Percentiles rank a stretch among this genome's conserved stretches.
Evolutionary conservation across 2,113 vertebrate genomes (phyloP).

Genomic region (Tupaia tana): DNA sequence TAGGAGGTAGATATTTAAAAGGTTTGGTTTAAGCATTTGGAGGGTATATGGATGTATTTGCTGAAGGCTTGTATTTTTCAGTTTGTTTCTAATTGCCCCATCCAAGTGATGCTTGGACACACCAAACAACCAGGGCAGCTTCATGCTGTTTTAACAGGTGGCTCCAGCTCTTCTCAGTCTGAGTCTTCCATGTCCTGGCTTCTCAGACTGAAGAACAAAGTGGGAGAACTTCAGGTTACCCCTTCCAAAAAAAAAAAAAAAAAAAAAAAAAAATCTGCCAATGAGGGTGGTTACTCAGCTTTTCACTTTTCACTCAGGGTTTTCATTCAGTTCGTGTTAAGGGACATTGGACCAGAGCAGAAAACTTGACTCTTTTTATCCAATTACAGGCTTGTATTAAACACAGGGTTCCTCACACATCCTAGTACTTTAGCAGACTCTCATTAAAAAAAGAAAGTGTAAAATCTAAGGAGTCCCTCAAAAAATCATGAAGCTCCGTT

Average conservation of each 20-base stretch:
- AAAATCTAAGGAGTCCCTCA: conserved; percentile 25
- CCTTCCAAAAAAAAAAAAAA: neutral
- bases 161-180: neutral
- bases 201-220: conserved; percentile 52
- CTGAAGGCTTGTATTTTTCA: conserved; percentile 57
- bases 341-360: neutral
- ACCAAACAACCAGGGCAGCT: conserved; percentile 49
- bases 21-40: conserved; percentile 18
- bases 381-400: conserved; percentile 39
- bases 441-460: conserved; percentile 25
- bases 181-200: neutral
- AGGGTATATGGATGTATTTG: conserved; percentile 57
- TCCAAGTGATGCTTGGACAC: conserved; percentile 50
- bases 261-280: neutral
- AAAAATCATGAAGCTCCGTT: conserved; percentile 27
- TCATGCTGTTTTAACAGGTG: conserved; percentile 38
- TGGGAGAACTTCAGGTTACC: neutral
- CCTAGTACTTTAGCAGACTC: conserved; percentile 9
- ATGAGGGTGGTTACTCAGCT: neutral
- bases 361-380: conserved; percentile 34
- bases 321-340: neutral
- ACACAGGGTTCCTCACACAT: conserved; percentile 35
- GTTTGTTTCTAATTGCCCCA: conserved; percentile 53
- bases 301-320: conserved; percentile 33
- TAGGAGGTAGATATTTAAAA: conserved; percentile 30